Base-by-base conservation (phyloP, 2,888 invertebrate species). In the Zelleria hepariella region DNA sequence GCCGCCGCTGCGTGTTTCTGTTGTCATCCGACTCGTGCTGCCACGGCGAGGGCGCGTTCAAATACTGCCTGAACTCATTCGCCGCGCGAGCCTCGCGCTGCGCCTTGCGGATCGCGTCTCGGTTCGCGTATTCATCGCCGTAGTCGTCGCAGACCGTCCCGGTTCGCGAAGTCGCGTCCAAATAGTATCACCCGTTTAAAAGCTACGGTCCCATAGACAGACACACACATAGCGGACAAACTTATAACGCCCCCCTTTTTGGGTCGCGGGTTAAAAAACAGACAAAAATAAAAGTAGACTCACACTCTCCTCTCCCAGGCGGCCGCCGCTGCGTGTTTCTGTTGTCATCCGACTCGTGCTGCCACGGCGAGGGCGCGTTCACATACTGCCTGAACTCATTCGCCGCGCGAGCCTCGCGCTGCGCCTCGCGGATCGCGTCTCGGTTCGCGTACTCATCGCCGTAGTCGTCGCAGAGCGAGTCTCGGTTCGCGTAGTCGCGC, bases 401-500 rank as follows among this genome's bases (percentile, higher is more conserved):
- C 23, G 81, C 74, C 62, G 82, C 83, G 25, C 82, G 65, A 63
- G 83, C 78, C 63, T 86, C 86, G 23, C 85, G 64, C 69, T 87
- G 81, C 64, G 89, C 89, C 67, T 88, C 87, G n/a, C 89, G 78
- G 55, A 89, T 89, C 23, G 87, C 89, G 53, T 89, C 89, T 8
- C 87, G 67, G 64, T 89, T 89, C 55, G 86, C 89, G 77, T 89
- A 89, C 75, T 89, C 89, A 48, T 89, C 89, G 4, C 82, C 82
- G 68, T 86, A 85, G 77, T 86, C 86, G 68, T 88, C 88, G 62
- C 87, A 83, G 48, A 87, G 67, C 32, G 88, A 88, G 67, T 88
- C 87, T 24, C 87, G 68, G 64, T 87, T 87, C 53, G 86, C 88
- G 77, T 81, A 88, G 64, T 86, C 88, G 5, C 87, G 75, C 18